Conservation (phyloP, 2,113 vertebrate species). For the Ranitomeya variabilis region DNA sequence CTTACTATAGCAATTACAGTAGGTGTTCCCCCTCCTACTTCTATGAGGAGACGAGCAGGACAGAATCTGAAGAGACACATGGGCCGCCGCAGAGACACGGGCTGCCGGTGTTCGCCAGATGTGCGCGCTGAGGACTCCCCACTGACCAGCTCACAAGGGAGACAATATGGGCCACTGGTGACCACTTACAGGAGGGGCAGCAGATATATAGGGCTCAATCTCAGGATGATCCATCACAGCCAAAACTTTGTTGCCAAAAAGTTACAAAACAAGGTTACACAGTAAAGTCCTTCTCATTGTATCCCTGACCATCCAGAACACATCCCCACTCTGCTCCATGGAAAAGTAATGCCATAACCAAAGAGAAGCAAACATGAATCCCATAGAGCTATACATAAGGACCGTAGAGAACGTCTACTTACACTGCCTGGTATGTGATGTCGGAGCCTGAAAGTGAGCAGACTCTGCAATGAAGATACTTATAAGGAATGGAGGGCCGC, state of each 20-base stretch:
- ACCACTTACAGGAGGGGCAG: not conserved
- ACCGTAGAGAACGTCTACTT: constrained; percentile 8
- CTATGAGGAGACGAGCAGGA: not conserved
- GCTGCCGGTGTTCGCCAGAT: not conserved
- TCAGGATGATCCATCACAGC: not conserved
- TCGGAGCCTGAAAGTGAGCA: not conserved
- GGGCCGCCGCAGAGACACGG: not conserved
- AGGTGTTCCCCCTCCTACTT: not conserved
- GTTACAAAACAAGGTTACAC: not conserved
- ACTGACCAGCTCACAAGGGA: not conserved
- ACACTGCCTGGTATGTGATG: not conserved
- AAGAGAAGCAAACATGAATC: not conserved
- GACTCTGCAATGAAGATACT: not conserved
- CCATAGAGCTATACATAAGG: not conserved
- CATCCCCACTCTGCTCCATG: not conserved
- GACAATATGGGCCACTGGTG: not conserved
- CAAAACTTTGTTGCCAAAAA: not conserved
- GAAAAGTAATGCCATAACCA: not conserved
- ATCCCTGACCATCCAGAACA: not conserved
- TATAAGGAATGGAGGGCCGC: constrained; percentile 44
- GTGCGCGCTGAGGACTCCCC: not conserved
- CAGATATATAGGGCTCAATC: not conserved
- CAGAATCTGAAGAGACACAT: not conserved
- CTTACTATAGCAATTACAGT: not conserved
- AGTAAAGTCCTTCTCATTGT: too few relatives aligned